phyloP scores from a whole-genome alignment of 1,140 invertebrate species.

The Chrysoperla carnea region DNA sequence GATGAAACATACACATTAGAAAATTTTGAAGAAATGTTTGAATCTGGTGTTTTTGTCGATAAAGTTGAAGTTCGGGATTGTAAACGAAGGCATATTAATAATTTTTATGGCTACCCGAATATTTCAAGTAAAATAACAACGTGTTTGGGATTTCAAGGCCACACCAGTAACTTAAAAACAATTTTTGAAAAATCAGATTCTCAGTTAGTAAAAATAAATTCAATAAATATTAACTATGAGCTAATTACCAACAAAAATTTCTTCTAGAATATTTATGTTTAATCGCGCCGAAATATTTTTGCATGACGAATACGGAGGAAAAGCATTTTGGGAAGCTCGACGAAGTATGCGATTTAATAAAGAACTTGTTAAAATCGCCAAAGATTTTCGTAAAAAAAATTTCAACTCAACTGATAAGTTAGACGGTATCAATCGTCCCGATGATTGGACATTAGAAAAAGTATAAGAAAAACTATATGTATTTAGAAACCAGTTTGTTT shows the following conservation, averaged over 20 bases:
- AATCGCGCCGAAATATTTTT: constrained; percentile 77
- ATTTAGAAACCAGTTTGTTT: background rate
- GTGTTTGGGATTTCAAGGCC: constrained; percentile 76
- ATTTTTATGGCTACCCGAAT: constrained; percentile 34
- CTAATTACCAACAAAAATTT: constrained; percentile 2
- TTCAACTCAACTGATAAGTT: constrained; percentile 48
- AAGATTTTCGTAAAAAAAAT: constrained; percentile 43
- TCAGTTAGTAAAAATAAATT: constrained; percentile 8
- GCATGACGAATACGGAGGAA: constrained; percentile 71
- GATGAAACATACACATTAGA: constrained; percentile 69
- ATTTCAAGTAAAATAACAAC: constrained; percentile 43
- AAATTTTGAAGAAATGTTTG: constrained; percentile 73
- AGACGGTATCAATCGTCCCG: constrained; percentile 36
- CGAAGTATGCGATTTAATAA: constrained; percentile 80
- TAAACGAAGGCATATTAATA: constrained; percentile 20
- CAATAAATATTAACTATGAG: background rate
- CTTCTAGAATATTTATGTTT: constrained; percentile 50
- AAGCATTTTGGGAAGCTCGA: constrained; percentile 68
- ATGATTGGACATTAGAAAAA: constrained; percentile 44
- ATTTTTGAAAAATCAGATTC: constrained; percentile 26
- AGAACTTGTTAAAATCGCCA: constrained; percentile 47
- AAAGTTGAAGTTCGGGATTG: constrained; percentile 53
- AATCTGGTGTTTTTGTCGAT: constrained; percentile 59
- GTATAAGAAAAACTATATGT: constrained; percentile 18
- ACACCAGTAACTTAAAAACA: constrained; percentile 40